Percentiles rank a stretch among this genome's conserved stretches.
phyloP scores from a whole-genome alignment of 2,888 invertebrate species.

The Pandemis corylana region DNA sequence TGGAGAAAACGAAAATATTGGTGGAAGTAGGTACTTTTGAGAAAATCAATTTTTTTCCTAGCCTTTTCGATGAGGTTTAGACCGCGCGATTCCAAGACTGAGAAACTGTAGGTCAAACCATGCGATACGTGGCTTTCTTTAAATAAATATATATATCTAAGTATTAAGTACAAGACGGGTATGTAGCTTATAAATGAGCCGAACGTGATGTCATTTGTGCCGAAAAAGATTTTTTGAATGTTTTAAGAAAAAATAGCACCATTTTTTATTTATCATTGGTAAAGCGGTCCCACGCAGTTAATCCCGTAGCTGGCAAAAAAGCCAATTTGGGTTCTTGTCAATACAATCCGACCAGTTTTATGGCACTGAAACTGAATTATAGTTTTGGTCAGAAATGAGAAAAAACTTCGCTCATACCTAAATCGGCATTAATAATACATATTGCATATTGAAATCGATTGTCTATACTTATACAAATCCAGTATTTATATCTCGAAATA shows the following conservation, averaged over 20 bases:
- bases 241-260: no score
- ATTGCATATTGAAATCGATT: constrained; percentile 28
- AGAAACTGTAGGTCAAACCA: not conserved
- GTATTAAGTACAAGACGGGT: not conserved
- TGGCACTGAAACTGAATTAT: not conserved
- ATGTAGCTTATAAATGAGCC: not conserved
- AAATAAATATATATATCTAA: not conserved
- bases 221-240: not conserved
- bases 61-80: not conserved
- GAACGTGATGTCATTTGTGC: not conserved
- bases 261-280: not conserved
- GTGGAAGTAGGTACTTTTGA: not conserved
- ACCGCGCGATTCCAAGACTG: not conserved
- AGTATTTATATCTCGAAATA: constrained; percentile 37
- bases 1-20: not conserved
- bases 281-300: not conserved
- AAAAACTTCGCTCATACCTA: no score
- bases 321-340: not conserved
- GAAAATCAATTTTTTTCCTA: not conserved
- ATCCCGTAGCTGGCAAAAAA: not conserved
- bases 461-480: constrained; percentile 4
- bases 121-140: not conserved
- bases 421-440: no score
- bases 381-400: not conserved
- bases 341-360: not conserved